Conservation (phyloP, 92 coral and sea anemone genomes). For the Paragorgia papillata region DNA sequence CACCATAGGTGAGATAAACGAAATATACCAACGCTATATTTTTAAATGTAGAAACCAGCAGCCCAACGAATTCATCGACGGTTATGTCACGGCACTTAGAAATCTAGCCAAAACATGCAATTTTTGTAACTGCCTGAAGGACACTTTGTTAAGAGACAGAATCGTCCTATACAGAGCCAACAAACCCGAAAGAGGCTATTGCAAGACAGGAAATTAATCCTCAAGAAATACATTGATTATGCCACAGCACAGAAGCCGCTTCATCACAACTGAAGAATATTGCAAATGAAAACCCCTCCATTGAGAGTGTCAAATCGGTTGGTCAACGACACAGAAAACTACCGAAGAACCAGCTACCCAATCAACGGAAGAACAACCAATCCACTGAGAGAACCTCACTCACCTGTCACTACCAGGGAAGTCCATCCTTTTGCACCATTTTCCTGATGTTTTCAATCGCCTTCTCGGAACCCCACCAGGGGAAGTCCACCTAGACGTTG, state of each 20-base stretch:
- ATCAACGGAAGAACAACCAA: too few relatives aligned
- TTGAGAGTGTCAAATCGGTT: neutral
- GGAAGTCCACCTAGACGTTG: too few relatives aligned
- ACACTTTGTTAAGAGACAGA: slow-evolving; percentile 42
- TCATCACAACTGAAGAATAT: slow-evolving; percentile 42
- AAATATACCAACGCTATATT: slow-evolving; percentile 22
- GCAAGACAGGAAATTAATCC: slow-evolving; percentile 50
- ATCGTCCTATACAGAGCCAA: slow-evolving; percentile 41
- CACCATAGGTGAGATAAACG: slow-evolving; percentile 36
- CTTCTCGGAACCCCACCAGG: too few relatives aligned
- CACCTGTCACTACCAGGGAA: too few relatives aligned
- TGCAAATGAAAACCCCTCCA: neutral
- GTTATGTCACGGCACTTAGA: slow-evolving; percentile 29
- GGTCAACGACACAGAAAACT: too few relatives aligned
- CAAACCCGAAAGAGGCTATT: slow-evolving; percentile 17
- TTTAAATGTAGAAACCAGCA: slow-evolving; percentile 37
- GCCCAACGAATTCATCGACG: slow-evolving; percentile 32
- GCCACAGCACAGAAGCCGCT: slow-evolving; percentile 50
- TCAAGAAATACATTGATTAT: slow-evolving; percentile 52
- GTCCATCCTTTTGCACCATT: too few relatives aligned
- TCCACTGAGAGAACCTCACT: too few relatives aligned
- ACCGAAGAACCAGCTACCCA: too few relatives aligned
- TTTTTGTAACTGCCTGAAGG: slow-evolving; percentile 40
- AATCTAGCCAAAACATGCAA: slow-evolving; percentile 48
- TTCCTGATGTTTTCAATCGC: too few relatives aligned